Evolutionary conservation across 2,113 vertebrate genomes (phyloP).

Genomic region (Chamaea fasciata): DNA sequence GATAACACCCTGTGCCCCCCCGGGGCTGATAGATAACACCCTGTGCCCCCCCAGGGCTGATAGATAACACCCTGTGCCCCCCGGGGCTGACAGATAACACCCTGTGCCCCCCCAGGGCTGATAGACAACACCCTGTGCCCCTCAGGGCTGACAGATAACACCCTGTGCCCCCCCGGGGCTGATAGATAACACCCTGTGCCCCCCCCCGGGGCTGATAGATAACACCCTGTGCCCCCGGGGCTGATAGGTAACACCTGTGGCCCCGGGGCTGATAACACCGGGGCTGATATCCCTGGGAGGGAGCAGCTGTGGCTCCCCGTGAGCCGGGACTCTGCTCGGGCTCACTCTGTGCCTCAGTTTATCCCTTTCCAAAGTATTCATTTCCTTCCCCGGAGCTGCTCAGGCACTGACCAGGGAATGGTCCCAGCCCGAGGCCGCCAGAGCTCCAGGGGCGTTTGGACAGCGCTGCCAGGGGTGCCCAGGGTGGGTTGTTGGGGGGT

Average conservation of each 20-base stretch:
- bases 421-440: background rate
- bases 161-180: too few species aligned
- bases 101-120: too few species aligned
- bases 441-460: background rate
- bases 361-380: background rate
- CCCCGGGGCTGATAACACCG: too few species aligned
- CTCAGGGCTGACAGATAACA: too few species aligned
- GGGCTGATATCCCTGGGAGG: fast-evolving
- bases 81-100: too few species aligned
- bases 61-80: background rate
- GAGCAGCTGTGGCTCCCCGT: background rate
- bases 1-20: too few species aligned
- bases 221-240: background rate
- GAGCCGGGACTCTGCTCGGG: background rate
- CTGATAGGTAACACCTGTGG: too few species aligned
- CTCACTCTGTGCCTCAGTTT: background rate
- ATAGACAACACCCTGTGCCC: too few species aligned
- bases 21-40: background rate
- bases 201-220: too few species aligned
- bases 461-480: background rate
- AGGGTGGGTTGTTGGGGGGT: background rate
- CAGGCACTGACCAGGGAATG: background rate
- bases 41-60: background rate
- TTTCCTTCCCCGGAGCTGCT: background rate
- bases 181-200: too few species aligned